These are phyloP conservation scores for Pelecanus crispus DNA, from an alignment of 2,113 vertebrate species.

Conservation along the genomic window DNA sequence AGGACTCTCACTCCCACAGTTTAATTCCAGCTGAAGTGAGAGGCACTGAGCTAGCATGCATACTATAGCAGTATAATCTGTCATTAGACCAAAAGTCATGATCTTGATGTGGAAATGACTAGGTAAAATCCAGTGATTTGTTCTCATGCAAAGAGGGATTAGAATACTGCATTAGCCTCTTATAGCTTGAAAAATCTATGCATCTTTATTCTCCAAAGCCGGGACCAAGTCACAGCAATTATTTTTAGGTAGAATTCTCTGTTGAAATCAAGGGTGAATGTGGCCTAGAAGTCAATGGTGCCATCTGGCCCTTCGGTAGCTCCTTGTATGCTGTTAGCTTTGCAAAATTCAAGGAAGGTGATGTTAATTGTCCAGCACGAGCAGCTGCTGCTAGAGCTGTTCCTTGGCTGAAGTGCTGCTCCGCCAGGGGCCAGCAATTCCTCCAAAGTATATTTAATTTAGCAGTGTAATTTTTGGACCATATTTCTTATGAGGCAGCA, in stretches of 20 bases:
- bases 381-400: slow-evolving; percentile 9
- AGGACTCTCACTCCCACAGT: not conserved
- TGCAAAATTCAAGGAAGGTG: not conserved
- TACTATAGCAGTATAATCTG: not conserved
- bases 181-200: not conserved
- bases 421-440: not conserved
- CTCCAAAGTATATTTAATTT: not conserved
- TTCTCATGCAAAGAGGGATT: not conserved
- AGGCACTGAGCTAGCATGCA: not conserved
- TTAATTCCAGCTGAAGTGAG: not conserved
- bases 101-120: not conserved
- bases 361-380: not conserved
- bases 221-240: not conserved
- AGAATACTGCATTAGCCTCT: not conserved
- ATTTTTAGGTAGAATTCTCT: not conserved
- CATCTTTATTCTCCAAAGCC: not conserved
- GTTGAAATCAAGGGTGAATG: not conserved
- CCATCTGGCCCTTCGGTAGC: not conserved
- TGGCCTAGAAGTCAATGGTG: not conserved
- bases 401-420: not conserved
- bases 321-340: not conserved
- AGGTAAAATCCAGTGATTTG: not conserved
- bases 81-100: not conserved
- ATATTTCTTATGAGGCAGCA: not conserved
- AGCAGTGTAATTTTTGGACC: not conserved